These are phyloP conservation scores for Campopleginae sp. DNA, from an alignment of 2,888 invertebrate species.

Conservation along the genomic window DNA sequence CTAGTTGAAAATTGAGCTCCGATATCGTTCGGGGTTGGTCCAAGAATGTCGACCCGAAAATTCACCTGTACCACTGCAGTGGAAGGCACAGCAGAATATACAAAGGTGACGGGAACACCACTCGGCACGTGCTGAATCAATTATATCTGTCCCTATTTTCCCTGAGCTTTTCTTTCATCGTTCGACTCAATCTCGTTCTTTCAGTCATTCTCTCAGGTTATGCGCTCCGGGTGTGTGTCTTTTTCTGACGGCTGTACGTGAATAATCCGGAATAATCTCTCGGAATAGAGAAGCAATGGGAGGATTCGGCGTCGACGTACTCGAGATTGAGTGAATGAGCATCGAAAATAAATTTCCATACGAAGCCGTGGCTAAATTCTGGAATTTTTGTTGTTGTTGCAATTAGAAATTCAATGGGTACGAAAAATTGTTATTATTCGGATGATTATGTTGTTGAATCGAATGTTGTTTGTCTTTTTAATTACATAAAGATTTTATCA, in stretches of 20 bases:
- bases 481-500: neutral
- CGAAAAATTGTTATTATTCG: neutral
- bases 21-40: too few relatives aligned
- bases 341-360: conserved; percentile 14
- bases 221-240: too few relatives aligned
- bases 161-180: neutral
- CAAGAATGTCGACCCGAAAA: too few relatives aligned
- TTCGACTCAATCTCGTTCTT: neutral
- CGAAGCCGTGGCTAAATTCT: neutral
- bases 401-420: neutral
- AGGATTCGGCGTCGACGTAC: neutral
- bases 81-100: too few relatives aligned
- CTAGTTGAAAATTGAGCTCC: too few relatives aligned
- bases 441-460: neutral
- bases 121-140: neutral
- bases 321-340: neutral
- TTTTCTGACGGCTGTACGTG: neutral
- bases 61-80: too few relatives aligned
- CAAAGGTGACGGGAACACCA: too few relatives aligned
- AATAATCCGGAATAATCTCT: neutral
- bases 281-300: neutral
- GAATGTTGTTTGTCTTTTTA: neutral
- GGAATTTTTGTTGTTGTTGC: neutral
- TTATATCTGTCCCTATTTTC: neutral
- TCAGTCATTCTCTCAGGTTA: neutral